A percentile compares a stretch with the other conserved stretches of the same genome.
Conservation (phyloP, 2,888 invertebrate genomes). For the Lamellibrachia satsuma region DNA sequence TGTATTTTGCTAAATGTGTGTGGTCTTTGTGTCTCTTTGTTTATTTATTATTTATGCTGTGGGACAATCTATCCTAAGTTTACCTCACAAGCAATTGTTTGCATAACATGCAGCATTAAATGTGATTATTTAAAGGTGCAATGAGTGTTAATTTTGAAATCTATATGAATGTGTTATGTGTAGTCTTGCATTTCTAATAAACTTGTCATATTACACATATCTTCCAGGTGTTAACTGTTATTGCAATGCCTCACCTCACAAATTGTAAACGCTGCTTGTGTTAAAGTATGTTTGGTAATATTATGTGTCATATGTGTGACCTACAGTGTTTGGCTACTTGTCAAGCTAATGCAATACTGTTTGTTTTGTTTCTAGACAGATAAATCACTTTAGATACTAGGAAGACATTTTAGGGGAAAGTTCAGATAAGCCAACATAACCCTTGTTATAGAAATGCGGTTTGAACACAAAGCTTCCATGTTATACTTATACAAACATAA, state of each 20-base stretch:
- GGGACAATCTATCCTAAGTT: background rate
- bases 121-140: constrained; percentile 8
- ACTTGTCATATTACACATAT: background rate
- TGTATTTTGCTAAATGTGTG: background rate
- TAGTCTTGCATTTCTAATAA: background rate
- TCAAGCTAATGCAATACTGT: too few species aligned
- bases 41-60: background rate
- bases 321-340: too few species aligned
- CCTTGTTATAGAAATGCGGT: too few species aligned
- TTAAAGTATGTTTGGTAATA: too few species aligned
- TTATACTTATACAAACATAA: too few species aligned
- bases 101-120: background rate
- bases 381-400: too few species aligned
- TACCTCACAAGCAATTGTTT: background rate
- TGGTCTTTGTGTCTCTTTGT: background rate
- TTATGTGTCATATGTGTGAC: too few species aligned
- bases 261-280: too few species aligned
- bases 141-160: background rate
- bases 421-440: too few species aligned
- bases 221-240: background rate
- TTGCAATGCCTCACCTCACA: background rate
- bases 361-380: too few species aligned
- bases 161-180: background rate
- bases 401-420: too few species aligned
- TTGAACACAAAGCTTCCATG: too few species aligned